Evolutionary conservation across 2,797 vertebrate genomes (phyloP).

Genomic region (Crenichthys baileyi): DNA sequence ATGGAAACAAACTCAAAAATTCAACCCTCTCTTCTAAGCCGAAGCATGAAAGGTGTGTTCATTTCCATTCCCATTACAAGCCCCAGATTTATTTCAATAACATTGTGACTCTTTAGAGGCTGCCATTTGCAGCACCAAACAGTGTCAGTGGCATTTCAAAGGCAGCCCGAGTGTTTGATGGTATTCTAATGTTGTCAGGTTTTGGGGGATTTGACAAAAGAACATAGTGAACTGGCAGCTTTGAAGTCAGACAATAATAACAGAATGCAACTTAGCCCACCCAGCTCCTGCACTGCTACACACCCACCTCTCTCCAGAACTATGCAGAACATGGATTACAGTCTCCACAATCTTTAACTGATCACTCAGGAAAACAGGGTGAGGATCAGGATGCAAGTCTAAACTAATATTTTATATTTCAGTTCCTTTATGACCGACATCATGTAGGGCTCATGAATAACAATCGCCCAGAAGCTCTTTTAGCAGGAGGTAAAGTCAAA

Average conservation of each 20-base stretch:
- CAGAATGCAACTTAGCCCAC: slow-evolving; percentile 57
- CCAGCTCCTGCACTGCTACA: slow-evolving; percentile 31
- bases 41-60: slow-evolving; percentile 77
- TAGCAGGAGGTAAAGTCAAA: too few species aligned
- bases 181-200: slow-evolving; percentile 81
- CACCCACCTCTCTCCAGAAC: slow-evolving; percentile 57
- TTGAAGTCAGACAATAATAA: slow-evolving; percentile 81
- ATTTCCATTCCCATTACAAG: slow-evolving; percentile 81
- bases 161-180: slow-evolving; percentile 78
- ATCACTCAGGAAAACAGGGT: slow-evolving; percentile 31
- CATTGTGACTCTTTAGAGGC: slow-evolving; percentile 69
- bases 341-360: slow-evolving; percentile 51
- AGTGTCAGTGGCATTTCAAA: slow-evolving; percentile 81
- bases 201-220: slow-evolving; percentile 63
- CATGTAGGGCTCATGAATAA: slow-evolving; percentile 20
- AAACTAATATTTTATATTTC: slow-evolving; percentile 39
- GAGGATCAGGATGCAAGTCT: slow-evolving; percentile 11
- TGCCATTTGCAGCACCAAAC: slow-evolving; percentile 77
- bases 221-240: slow-evolving; percentile 65
- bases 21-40: slow-evolving; percentile 68
- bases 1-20: slow-evolving; percentile 65
- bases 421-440: slow-evolving; percentile 42
- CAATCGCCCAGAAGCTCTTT: background rate
- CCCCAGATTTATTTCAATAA: slow-evolving; percentile 83
- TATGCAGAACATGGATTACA: slow-evolving; percentile 67